phyloP scores from a whole-genome alignment of 2,797 vertebrate species.

The Tangara arthus region DNA sequence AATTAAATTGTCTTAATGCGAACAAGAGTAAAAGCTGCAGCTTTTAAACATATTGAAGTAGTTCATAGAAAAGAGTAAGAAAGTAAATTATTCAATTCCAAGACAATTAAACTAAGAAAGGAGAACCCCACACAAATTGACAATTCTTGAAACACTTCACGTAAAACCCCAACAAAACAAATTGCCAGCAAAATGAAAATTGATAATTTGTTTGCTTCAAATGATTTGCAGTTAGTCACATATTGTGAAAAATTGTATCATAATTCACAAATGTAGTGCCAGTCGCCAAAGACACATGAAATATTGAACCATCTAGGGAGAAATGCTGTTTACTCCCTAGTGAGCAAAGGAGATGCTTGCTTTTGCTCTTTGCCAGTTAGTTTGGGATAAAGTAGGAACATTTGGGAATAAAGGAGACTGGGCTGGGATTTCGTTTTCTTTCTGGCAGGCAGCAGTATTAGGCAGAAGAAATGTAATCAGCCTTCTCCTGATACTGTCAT shows the following conservation, averaged over 20 bases:
- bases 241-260: not conserved
- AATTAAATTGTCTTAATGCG: slow-evolving; percentile 69
- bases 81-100: slow-evolving; percentile 35
- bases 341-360: not conserved
- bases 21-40: slow-evolving; percentile 33
- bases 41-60: slow-evolving; percentile 28
- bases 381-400: not conserved
- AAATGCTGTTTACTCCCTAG: not conserved
- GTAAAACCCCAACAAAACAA: slow-evolving; percentile 1
- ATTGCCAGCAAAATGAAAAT: slow-evolving; percentile 19
- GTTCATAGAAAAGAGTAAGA: not conserved
- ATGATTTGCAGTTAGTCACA: not conserved
- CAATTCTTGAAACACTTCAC: not conserved
- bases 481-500: not conserved
- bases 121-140: not conserved
- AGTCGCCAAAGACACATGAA: not conserved
- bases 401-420: not conserved
- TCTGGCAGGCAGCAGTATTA: not conserved
- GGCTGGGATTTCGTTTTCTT: not conserved
- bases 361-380: not conserved
- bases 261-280: not conserved
- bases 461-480: not conserved
- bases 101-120: slow-evolving; percentile 30
- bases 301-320: not conserved
- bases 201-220: slow-evolving; percentile 7